Evolutionary conservation across 2,113 vertebrate genomes (phyloP).

Genomic region (Hepsetus odoe): DNA sequence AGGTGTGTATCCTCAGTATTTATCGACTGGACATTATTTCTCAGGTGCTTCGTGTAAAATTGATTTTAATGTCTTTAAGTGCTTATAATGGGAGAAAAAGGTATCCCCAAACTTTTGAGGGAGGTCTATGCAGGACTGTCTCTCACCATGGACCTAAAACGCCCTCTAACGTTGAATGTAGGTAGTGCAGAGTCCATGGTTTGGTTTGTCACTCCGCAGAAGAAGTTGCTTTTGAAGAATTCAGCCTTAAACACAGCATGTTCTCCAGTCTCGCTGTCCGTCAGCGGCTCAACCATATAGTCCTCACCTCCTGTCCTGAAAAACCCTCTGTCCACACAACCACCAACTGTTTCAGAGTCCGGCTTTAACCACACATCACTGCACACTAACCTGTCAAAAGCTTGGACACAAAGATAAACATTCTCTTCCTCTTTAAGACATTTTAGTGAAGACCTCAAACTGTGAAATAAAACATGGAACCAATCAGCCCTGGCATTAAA

Average conservation of each 20-base stretch:
- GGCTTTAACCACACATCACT: not conserved
- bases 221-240: not conserved
- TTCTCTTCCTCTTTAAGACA: too few relatives aligned
- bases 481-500: too few relatives aligned
- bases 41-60: too few relatives aligned
- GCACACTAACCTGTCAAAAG: too few relatives aligned
- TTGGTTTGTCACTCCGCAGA: not conserved
- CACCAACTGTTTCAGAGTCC: too few relatives aligned
- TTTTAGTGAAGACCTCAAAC: too few relatives aligned
- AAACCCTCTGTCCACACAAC: conserved; percentile 68
- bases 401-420: too few relatives aligned
- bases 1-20: too few relatives aligned
- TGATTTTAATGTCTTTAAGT: too few relatives aligned
- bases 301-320: conserved; percentile 67
- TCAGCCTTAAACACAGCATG: conserved; percentile 61
- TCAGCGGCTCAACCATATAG: conserved; percentile 73
- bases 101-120: not conserved
- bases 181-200: not conserved
- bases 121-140: not conserved
- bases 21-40: too few relatives aligned
- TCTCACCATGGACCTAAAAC: conserved; percentile 56
- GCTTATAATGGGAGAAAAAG: too few relatives aligned
- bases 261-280: conserved; percentile 62
- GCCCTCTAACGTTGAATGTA: not conserved
- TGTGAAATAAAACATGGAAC: too few relatives aligned